Percentiles rank a stretch among this genome's conserved stretches.
Conservation (phyloP, 2,113 vertebrate genomes). For the Fregetta grallaria region DNA sequence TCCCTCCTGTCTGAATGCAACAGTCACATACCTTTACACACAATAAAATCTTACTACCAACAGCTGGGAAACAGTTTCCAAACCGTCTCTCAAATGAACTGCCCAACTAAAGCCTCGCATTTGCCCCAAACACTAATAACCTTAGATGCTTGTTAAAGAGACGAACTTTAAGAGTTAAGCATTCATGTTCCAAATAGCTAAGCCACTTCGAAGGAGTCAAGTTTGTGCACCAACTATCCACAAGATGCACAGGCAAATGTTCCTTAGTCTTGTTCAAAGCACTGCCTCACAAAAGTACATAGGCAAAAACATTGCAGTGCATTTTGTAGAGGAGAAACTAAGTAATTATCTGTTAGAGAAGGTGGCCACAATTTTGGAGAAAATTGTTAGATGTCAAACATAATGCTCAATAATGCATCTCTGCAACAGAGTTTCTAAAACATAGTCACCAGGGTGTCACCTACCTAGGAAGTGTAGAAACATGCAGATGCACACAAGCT, state of each 20-base stretch:
- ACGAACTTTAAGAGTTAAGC: neutral
- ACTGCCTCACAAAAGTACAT: neutral
- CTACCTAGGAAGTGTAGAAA: slow-evolving; percentile 91
- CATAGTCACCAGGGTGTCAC: neutral
- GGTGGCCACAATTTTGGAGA: no score
- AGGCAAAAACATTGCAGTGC: neutral
- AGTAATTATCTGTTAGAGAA: neutral
- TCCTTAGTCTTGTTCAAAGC: neutral
- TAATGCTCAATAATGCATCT: fast-evolving
- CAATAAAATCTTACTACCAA: neutral
- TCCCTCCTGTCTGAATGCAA: neutral
- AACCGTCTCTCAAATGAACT: neutral
- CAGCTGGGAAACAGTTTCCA: neutral
- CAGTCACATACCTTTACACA: neutral
- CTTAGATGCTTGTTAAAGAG: neutral
- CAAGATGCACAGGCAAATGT: fast-evolving
- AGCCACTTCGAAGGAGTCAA: neutral
- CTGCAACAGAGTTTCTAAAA: neutral
- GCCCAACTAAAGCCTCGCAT: neutral
- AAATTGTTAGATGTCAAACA: neutral
- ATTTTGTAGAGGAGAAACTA: neutral
- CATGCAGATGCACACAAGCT: slow-evolving; percentile 81
- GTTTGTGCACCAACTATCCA: neutral
- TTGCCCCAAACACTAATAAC: neutral
- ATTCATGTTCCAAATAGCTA: fast-evolving